These are phyloP conservation scores for Cylas formicarius DNA, from an alignment of 1,140 invertebrate genomes.

Conservation along the genomic window DNA sequence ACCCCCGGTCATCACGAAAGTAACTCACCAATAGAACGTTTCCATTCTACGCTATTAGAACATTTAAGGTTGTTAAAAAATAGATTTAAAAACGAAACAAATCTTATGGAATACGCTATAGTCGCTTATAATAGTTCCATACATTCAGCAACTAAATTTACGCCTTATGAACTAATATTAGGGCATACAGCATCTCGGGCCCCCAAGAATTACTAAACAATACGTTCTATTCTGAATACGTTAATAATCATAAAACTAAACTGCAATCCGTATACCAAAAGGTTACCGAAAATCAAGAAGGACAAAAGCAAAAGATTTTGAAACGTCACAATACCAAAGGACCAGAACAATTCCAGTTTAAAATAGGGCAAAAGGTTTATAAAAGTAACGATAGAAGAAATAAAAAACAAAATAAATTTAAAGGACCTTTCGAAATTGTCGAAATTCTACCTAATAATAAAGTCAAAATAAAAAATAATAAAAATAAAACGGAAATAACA, in stretches of 20 bases:
- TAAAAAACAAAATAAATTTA: constrained; percentile 5
- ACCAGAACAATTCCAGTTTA: constrained; percentile 1
- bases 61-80: constrained; percentile 31
- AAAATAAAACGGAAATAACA: constrained; percentile 2
- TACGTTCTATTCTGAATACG: too few relatives aligned
- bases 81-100: constrained; percentile 16
- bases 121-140: constrained; percentile 24
- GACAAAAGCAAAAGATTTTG: not conserved
- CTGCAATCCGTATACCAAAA: not conserved
- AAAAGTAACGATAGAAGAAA: not conserved
- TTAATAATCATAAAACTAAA: constrained; percentile 5
- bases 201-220: constrained; percentile 14
- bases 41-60: constrained; percentile 26
- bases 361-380: not conserved
- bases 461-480: constrained; percentile 3
- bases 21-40: constrained; percentile 33
- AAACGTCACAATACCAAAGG: constrained; percentile 1
- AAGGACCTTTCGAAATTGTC: not conserved
- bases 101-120: constrained; percentile 19
- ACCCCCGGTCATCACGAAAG: constrained; percentile 36
- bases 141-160: constrained; percentile 20
- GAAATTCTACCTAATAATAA: not conserved
- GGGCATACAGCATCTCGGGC: constrained; percentile 20
- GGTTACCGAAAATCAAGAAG: not conserved
- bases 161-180: constrained; percentile 19